These are phyloP conservation scores for Tinea semifulvella DNA, from an alignment of 2,888 invertebrate genomes.

Conservation along the genomic window DNA sequence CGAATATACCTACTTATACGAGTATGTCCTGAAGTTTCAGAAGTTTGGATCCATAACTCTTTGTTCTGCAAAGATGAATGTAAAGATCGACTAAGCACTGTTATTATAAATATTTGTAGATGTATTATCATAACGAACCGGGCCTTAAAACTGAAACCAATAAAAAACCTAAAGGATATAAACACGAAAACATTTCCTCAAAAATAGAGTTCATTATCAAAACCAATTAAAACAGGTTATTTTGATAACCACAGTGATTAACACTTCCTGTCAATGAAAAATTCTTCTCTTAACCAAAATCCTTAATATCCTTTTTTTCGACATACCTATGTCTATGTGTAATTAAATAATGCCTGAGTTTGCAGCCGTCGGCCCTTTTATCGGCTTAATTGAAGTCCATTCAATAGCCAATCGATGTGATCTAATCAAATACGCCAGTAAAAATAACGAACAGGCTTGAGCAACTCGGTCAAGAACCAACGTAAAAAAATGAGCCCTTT, in stretches of 20 bases:
- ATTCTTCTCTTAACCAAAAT: background rate
- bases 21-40: no score
- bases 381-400: conserved; percentile 56
- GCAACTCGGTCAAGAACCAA: conserved; percentile 54
- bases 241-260: background rate
- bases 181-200: background rate
- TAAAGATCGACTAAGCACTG: no score
- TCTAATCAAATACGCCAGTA: conserved; percentile 58
- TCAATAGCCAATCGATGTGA: conserved; percentile 51
- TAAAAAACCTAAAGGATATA: background rate
- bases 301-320: background rate
- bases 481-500: conserved; percentile 57
- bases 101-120: no score
- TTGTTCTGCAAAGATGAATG: no score
- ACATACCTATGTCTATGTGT: conserved; percentile 14
- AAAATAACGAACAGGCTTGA: conserved; percentile 50
- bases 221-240: background rate
- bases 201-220: background rate
- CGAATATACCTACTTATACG: no score
- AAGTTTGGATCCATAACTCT: no score
- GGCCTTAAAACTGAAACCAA: no score
- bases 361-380: conserved; percentile 50
- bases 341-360: conserved; percentile 26
- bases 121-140: no score
- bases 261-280: conserved; percentile 7